Percentiles rank a stretch among this genome's conserved stretches.
These are phyloP conservation scores for Musca vetustissima DNA, from an alignment of 1,140 invertebrate genomes.

Conservation along the genomic window DNA sequence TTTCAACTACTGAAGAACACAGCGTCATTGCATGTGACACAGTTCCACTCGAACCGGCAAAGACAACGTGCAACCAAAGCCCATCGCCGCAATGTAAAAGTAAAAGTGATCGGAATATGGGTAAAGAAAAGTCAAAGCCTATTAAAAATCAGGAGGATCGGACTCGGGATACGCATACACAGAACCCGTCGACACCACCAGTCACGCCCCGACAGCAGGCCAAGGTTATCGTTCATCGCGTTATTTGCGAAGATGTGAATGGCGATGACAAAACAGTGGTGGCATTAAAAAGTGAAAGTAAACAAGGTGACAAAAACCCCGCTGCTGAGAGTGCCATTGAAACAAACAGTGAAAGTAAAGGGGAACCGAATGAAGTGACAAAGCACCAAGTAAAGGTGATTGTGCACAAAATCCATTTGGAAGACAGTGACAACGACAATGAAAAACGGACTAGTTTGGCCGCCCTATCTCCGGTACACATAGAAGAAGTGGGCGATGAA, in stretches of 20 bases:
- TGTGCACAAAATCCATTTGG: constrained; percentile 45
- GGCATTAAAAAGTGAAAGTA: constrained; percentile 1
- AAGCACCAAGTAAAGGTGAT: constrained; percentile 38
- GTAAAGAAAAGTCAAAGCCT: constrained; percentile 8
- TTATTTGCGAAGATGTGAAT: constrained; percentile 32
- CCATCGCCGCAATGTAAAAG: neutral
- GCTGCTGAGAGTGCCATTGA: neutral
- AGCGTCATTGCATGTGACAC: constrained; percentile 4
- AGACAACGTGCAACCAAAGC: neutral
- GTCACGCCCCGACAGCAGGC: constrained; percentile 30
- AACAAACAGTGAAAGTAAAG: neutral
- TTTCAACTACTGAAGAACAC: neutral
- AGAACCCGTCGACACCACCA: neutral
- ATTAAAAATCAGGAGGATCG: neutral
- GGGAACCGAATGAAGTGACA: neutral
- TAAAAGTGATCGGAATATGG: neutral
- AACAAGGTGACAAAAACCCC: neutral
- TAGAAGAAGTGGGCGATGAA: constrained; percentile 45
- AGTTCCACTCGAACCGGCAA: constrained; percentile 3
- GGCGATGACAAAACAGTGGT: constrained; percentile 7
- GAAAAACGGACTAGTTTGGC: constrained; percentile 32
- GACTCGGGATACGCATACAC: too few relatives aligned
- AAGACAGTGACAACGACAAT: constrained; percentile 27
- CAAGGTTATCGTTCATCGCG: constrained; percentile 50
- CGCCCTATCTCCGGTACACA: constrained; percentile 34